Evolutionary conservation across 2,113 vertebrate genomes (phyloP).

Genomic region (Oryzias woworae): DNA sequence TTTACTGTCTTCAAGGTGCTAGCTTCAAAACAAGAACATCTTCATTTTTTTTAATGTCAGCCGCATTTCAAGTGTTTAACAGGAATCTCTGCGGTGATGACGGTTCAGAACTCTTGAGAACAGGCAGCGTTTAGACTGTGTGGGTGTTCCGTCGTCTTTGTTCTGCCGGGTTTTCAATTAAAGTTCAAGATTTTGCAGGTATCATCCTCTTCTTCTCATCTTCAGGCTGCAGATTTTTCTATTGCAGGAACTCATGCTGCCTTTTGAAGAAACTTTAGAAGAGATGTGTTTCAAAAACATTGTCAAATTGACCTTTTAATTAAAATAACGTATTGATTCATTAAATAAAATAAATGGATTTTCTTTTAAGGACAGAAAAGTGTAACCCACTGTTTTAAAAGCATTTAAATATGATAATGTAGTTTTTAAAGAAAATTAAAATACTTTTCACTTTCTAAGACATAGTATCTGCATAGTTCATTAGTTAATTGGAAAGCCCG

Average conservation of each 20-base stretch:
- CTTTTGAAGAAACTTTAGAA: not conserved
- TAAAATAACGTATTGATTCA: too few species aligned
- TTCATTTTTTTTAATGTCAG: not conserved
- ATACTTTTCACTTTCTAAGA: too few species aligned
- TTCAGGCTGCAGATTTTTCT: not conserved
- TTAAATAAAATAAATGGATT: too few species aligned
- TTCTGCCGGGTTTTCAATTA: conserved; percentile 1
- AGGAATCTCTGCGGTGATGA: not conserved
- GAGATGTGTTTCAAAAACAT: not conserved
- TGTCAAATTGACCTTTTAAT: too few species aligned
- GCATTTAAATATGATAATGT: too few species aligned
- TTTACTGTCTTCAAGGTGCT: too few species aligned
- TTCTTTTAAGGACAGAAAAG: too few species aligned
- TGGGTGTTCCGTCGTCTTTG: conserved; percentile 3
- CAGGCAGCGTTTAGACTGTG: not conserved
- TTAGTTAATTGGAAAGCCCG: too few species aligned
- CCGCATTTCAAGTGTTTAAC: conserved; percentile 4
- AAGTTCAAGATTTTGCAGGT: conserved; percentile 8
- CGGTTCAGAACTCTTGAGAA: conserved; percentile 8
- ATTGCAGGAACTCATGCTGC: not conserved
- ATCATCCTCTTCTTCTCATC: not conserved
- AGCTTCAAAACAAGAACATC: not conserved
- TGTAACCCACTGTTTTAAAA: too few species aligned
- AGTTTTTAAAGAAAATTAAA: too few species aligned
- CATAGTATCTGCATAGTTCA: too few species aligned